Evolutionary conservation across 1,140 invertebrate genomes (phyloP).

Genomic region (Lepidotrigona ventralis): DNA sequence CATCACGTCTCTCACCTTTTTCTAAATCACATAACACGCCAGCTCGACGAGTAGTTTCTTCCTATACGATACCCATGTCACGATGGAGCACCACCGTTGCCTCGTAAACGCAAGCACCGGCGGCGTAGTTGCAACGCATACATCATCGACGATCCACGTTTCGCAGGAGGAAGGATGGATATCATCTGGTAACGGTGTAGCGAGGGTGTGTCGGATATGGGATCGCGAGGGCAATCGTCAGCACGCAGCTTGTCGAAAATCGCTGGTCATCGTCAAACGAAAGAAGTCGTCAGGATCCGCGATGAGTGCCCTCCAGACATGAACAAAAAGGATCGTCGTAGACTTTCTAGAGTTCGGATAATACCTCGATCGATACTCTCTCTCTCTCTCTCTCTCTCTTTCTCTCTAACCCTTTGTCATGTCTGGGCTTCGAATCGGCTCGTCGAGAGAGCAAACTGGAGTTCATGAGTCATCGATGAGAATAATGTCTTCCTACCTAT

Average conservation of each 20-base stretch:
- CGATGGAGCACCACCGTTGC: slow-evolving; percentile 22
- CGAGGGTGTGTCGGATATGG: slow-evolving; percentile 48
- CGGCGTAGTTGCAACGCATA: neutral
- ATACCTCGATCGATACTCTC: slow-evolving; percentile 16
- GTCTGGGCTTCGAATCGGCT: slow-evolving; percentile 4
- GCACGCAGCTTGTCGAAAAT: slow-evolving; percentile 39
- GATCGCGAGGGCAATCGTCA: slow-evolving; percentile 47
- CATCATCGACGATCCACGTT: slow-evolving; percentile 30
- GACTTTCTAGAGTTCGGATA: slow-evolving; percentile 1
- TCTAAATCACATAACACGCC: slow-evolving; percentile 8
- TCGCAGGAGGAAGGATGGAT: slow-evolving; percentile 15
- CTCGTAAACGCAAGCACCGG: neutral
- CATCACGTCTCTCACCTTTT: neutral
- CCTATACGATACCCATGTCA: slow-evolving; percentile 4
- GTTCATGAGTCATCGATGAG: slow-evolving; percentile 12
- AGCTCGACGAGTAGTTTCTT: slow-evolving; percentile 8
- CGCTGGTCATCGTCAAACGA: slow-evolving; percentile 57
- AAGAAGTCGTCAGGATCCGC: slow-evolving; percentile 59
- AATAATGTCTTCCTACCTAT: neutral
- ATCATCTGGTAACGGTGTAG: slow-evolving; percentile 44
- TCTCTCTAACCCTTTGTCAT: slow-evolving; percentile 11
- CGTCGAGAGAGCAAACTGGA: neutral
- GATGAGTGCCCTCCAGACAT: slow-evolving; percentile 50
- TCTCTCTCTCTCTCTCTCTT: too few species aligned
- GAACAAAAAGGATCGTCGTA: slow-evolving; percentile 31